A percentile compares a stretch with the other conserved stretches of the same genome.
phyloP scores from a whole-genome alignment of 2,888 invertebrate species.

The Epicampocera succincta region DNA sequence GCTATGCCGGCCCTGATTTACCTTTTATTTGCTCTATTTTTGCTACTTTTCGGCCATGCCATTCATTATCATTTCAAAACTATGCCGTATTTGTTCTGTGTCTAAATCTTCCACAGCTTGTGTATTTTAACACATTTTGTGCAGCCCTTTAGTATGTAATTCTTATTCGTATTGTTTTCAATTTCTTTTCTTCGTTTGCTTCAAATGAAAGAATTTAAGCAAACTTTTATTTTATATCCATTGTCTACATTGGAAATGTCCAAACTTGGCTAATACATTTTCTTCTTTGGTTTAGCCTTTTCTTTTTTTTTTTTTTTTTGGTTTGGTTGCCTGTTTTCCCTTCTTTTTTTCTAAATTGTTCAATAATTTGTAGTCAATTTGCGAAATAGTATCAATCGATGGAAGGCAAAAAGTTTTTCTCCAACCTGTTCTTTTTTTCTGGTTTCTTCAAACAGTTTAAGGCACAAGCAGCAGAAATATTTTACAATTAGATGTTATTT shows the following conservation, averaged over 20 bases:
- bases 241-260: slow-evolving; percentile 57
- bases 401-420: slow-evolving; percentile 47
- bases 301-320: slow-evolving; percentile 26
- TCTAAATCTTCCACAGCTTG: too few species aligned
- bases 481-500: slow-evolving; percentile 60
- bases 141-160: too few species aligned
- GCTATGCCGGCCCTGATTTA: too few species aligned
- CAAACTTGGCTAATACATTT: slow-evolving; percentile 53
- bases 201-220: slow-evolving; percentile 22
- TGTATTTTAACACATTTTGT: too few species aligned
- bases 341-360: slow-evolving; percentile 75
- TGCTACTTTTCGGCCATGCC: too few species aligned
- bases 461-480: slow-evolving; percentile 29
- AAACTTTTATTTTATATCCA: slow-evolving; percentile 65
- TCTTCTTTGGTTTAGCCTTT: neutral
- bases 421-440: slow-evolving; percentile 3
- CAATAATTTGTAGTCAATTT: slow-evolving; percentile 79
- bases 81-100: too few species aligned
- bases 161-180: too few species aligned
- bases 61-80: too few species aligned
- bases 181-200: slow-evolving; percentile 3
- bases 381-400: slow-evolving; percentile 74
- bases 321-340: too few species aligned
- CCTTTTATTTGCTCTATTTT: too few species aligned
- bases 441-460: slow-evolving; percentile 1